Evolutionary conservation across 2,888 invertebrate genomes (phyloP).

Genomic region (Mesorhabditis spiculigera): DNA sequence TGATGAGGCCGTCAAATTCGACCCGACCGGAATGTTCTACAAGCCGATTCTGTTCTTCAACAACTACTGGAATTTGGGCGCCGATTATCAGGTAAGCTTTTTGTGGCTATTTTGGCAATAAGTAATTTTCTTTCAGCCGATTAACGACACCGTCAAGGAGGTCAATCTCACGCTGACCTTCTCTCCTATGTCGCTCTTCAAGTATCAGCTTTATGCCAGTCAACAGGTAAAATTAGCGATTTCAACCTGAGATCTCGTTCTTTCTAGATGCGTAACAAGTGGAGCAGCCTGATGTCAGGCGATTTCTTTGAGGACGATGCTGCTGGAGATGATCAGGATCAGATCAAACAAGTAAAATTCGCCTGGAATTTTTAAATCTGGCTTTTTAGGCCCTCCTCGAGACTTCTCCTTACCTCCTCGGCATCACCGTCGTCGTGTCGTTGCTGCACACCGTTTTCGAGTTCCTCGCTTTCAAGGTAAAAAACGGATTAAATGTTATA

Average conservation of each 20-base stretch:
- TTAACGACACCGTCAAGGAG: constrained; percentile 11
- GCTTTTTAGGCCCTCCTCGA: constrained; percentile 9
- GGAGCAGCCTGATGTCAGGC: constrained; percentile 48
- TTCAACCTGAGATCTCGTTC: neutral
- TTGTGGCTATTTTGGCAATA: too few relatives aligned
- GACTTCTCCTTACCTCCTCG: constrained; percentile 17
- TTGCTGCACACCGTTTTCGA: constrained; percentile 96
- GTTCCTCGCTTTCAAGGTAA: constrained; percentile 84
- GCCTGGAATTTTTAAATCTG: neutral
- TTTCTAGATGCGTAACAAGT: constrained; percentile 49
- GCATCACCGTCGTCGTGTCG: constrained; percentile 83
- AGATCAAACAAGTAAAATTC: constrained; percentile 72
- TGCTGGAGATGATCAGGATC: constrained; percentile 67
- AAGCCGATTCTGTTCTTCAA: constrained; percentile 90
- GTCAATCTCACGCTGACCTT: constrained; percentile 62
- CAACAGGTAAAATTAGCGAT: constrained; percentile 69
- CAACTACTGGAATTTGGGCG: constrained; percentile 98
- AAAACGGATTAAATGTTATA: neutral
- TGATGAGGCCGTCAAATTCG: constrained; percentile 54
- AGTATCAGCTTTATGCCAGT: constrained; percentile 96
- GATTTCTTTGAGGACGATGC: constrained; percentile 63
- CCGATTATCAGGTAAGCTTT: constrained; percentile 60
- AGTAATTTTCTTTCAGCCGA: neutral
- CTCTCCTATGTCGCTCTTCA: constrained; percentile 86
- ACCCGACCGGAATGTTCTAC: constrained; percentile 80